A percentile compares a stretch with the other conserved stretches of the same genome.
phyloP scores from a whole-genome alignment of 1,140 invertebrate species.

The Xylocopa sonorina region DNA sequence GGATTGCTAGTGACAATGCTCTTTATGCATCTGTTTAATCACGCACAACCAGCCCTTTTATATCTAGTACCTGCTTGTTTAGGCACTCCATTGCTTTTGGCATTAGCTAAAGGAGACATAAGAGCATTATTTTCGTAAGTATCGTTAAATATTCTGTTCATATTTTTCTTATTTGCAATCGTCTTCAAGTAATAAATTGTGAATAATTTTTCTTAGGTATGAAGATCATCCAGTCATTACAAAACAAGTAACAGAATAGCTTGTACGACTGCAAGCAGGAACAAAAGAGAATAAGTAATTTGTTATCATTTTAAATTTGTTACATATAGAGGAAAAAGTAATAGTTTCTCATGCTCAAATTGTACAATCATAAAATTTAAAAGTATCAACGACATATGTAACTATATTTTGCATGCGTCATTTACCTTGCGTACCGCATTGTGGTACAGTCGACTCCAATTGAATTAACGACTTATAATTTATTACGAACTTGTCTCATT shows the following conservation, averaged over 20 bases:
- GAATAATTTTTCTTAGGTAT: slow-evolving; percentile 80
- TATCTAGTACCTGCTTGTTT: slow-evolving; percentile 99
- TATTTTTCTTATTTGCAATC: slow-evolving; percentile 6
- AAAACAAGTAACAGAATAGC: slow-evolving; percentile 74
- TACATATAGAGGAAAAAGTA: not conserved
- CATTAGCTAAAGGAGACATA: slow-evolving; percentile 95
- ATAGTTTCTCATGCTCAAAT: slow-evolving; percentile 55
- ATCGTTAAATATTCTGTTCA: slow-evolving; percentile 21
- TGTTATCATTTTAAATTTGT: slow-evolving; percentile 43
- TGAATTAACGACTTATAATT: not conserved
- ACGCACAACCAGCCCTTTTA: slow-evolving; percentile 98
- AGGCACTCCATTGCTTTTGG: slow-evolving; percentile 92
- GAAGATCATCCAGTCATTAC: slow-evolving; percentile 84
- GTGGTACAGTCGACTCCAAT: not conserved
- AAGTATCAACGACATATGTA: slow-evolving; percentile 28
- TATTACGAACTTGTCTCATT: not conserved
- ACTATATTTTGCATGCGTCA: slow-evolving; percentile 20
- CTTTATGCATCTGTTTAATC: slow-evolving; percentile 99
- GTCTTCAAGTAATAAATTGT: not conserved
- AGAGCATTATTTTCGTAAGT: slow-evolving; percentile 95
- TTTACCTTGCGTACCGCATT: not conserved
- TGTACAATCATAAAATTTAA: slow-evolving; percentile 51
- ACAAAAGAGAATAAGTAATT: slow-evolving; percentile 80
- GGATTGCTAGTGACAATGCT: slow-evolving; percentile 97
- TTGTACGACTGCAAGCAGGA: slow-evolving; percentile 63